Conservation (phyloP, 2,888 invertebrate species). For the Galeruca laticollis region DNA sequence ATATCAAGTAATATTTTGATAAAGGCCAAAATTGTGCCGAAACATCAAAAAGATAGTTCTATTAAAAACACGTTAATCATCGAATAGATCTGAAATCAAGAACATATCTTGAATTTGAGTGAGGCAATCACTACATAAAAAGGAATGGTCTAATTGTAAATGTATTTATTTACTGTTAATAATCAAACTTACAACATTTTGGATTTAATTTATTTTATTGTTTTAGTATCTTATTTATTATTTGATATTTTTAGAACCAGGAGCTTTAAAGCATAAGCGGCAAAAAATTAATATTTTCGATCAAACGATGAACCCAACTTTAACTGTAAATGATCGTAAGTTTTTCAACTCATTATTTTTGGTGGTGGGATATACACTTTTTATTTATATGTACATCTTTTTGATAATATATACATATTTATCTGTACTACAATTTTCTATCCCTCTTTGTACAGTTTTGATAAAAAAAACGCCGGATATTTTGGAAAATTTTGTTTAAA, state of each 20-base stretch:
- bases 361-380: constrained; percentile 46
- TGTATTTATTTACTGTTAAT: neutral
- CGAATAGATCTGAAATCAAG: neutral
- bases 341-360: constrained; percentile 53
- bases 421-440: constrained; percentile 15
- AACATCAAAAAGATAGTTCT: too few species aligned
- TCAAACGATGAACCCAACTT: constrained; percentile 65
- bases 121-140: too few species aligned
- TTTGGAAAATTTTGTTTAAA: neutral
- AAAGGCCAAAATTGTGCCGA: neutral
- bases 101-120: neutral
- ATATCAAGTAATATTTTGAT: neutral
- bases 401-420: constrained; percentile 12
- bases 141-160: neutral
- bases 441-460: constrained; percentile 5
- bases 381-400: constrained; percentile 17
- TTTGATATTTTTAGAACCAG: constrained; percentile 68
- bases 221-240: constrained; percentile 38
- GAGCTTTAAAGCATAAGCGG: constrained; percentile 72
- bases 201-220: constrained; percentile 12
- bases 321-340: constrained; percentile 69
- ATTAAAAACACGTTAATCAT: neutral
- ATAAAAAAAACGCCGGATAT: neutral
- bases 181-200: neutral
- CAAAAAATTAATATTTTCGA: constrained; percentile 70